Base-by-base conservation (phyloP, 2,797 vertebrate genomes). In the Lepus townsendii region DNA sequence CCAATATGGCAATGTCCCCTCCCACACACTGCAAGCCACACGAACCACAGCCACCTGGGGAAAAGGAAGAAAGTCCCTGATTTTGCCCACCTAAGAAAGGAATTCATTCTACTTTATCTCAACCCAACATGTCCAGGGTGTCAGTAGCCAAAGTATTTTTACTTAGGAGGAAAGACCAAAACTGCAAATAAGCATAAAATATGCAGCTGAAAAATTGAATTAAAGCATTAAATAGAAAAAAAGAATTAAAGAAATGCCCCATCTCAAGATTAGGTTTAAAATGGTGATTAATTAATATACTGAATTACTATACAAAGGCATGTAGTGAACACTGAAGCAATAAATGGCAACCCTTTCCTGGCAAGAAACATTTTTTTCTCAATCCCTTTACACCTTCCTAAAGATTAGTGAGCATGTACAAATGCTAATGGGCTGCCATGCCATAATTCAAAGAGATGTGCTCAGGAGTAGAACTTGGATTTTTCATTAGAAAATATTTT, bases 21-120 rank as follows among this genome's bases (percentile, higher is more conserved):
- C 97, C 98, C 95, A 98, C 98, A 89, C 95, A 90, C 96, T 95
- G 79, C 96, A 98, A 95, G 97, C 97, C 97, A 97, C 98, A 97
- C 97, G 97, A 96, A 98, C 98, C 98, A 97, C 79, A 96, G 93
- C 84, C 97, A 97, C 93, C 96, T 97, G 96, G 96, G 66, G 77
- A 88, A 95, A 83, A 13, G 52, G 26, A 82, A 93, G 50, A 68
- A 94, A 82, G 65, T 80, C 94, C 83, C 62, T 92, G 96, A 96
- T 95, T 96, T 94, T 93, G 85, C 89, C 79, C 93, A 63, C 97
- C 96, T 93, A 85, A 85, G 94, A 94, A 95, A 87, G 32, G 38
- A 7, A 97, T 96, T 94, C 63, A 35, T 63, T 52, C 63, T 73
- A 93, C 84, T 96, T 97, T 84, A 95, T 95, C 91, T 95, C 93